Conservation (phyloP, 2,113 vertebrate species). For the Corythoichthys haematopterus region DNA sequence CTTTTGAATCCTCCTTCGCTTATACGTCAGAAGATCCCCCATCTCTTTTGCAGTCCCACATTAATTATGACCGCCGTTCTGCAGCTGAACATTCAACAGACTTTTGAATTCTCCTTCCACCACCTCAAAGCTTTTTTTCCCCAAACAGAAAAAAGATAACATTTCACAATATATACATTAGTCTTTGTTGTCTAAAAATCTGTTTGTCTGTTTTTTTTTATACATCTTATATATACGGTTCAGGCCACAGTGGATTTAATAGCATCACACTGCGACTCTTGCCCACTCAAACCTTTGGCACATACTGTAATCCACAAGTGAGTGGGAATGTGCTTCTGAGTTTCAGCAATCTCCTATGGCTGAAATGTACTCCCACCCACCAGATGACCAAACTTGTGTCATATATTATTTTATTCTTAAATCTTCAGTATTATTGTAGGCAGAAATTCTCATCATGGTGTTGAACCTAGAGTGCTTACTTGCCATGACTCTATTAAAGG, state of each 20-base stretch:
- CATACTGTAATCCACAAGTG: conserved; percentile 26
- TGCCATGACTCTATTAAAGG: not conserved
- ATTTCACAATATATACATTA: conserved; percentile 13
- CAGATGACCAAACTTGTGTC: conserved; percentile 23
- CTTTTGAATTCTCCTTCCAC: conserved; percentile 7
- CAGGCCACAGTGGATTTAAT: conserved; percentile 50
- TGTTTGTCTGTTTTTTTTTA: not conserved
- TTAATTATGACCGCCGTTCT: conserved; percentile 42
- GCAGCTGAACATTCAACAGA: conserved; percentile 50
- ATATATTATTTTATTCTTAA: conserved; percentile 5
- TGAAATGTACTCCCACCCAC: conserved; percentile 29
- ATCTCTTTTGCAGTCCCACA: conserved; percentile 30
- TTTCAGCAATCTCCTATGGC: not conserved
- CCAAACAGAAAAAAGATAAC: not conserved
- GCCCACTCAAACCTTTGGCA: conserved; percentile 46
- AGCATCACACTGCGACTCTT: conserved; percentile 52
- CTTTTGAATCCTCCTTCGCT: conserved; percentile 27
- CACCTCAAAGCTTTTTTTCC: no score
- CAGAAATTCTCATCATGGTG: conserved; percentile 25
- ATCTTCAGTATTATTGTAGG: conserved; percentile 5
- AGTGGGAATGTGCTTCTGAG: conserved; percentile 17
- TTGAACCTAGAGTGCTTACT: conserved; percentile 44
- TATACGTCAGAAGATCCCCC: conserved; percentile 11
- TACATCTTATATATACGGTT: conserved; percentile 47
- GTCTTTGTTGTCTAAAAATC: conserved; percentile 18